Evolutionary conservation across 1,140 invertebrate species (phyloP), one percentile per base, ranked within the genome.

Genomic region (Zaprionus capensis): DNA sequence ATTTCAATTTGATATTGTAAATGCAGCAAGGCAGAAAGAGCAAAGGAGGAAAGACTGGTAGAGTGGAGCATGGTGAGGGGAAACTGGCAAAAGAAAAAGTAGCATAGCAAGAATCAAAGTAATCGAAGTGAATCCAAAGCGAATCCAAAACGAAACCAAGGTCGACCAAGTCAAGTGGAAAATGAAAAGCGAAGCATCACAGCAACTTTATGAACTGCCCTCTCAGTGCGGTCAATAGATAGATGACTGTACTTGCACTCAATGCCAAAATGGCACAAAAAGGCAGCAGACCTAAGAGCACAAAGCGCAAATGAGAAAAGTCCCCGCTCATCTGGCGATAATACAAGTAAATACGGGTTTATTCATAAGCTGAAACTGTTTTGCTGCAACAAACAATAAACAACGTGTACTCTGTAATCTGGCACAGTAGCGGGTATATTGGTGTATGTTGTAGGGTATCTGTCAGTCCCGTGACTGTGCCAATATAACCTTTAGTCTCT

Each of bases 81-180:
- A 2, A 9, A 31, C 15, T n/a, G 41, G 15, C 15, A n/a, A 44
- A 17, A 17, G 38, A 20, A 61, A 7, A 26, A 28, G 49, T 22
- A 59, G 20, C 46, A 56, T 36, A 20, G 20, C 56, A 56, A 71
- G 46, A 65, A 66, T 58, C 53, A 57, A 71, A 57, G 38, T 56
- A 41, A 65, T 58, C 61, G 12, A 34, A 67, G 51, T 22, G 62
- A 20, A 31, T 53, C 4, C 20, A 24, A 51, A 34, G 31, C 9
- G 31, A 34, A 34, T 34, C 31, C 31, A 34, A 44, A 61, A 53
- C 31, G 44, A 55, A 41, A 31, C 15, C n/a, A 53, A 49, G 61
- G 26, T 24, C 24, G 38, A 46, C 4, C 22, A 57, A 57, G 5
- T 58, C 64, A 58, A 57, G 15, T 28, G 53, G 26, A 15, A 56